These are phyloP conservation scores for Allolobophora icterica DNA, from an alignment of 2,888 invertebrate species.

Conservation along the genomic window DNA sequence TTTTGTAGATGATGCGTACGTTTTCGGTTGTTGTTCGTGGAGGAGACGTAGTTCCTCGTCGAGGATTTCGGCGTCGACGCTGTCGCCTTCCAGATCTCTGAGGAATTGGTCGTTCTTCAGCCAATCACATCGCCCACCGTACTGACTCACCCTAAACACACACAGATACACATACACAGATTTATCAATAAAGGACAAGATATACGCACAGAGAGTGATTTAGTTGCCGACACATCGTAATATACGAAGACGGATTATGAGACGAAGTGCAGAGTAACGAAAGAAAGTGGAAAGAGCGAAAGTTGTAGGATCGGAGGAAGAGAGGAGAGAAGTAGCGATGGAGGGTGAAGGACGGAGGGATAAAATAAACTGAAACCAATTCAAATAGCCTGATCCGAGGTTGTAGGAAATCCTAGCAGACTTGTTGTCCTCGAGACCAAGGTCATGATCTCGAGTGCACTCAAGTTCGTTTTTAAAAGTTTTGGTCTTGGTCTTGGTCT, in stretches of 20 bases:
- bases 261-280: too few species aligned
- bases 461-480: too few species aligned
- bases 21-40: constrained; percentile 42
- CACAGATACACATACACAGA: neutral
- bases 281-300: too few species aligned
- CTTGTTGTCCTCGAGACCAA: too few species aligned
- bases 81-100: constrained; percentile 49
- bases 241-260: too few species aligned
- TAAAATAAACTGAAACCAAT: neutral
- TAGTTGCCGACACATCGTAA: too few species aligned
- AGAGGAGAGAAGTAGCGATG: neutral
- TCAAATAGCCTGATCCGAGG: too few species aligned
- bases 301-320: neutral
- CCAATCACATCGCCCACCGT: constrained; percentile 46
- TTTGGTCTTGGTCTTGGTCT: too few species aligned
- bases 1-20: constrained; percentile 23
- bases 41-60: constrained; percentile 49
- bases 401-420: too few species aligned
- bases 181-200: neutral
- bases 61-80: constrained; percentile 50
- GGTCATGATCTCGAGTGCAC: too few species aligned
- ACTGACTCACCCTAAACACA: constrained; percentile 44
- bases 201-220: neutral
- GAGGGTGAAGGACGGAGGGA: neutral
- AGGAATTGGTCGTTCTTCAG: constrained; percentile 49